phyloP scores from a whole-genome alignment of 1,140 invertebrate species.

The Papilio polytes region DNA sequence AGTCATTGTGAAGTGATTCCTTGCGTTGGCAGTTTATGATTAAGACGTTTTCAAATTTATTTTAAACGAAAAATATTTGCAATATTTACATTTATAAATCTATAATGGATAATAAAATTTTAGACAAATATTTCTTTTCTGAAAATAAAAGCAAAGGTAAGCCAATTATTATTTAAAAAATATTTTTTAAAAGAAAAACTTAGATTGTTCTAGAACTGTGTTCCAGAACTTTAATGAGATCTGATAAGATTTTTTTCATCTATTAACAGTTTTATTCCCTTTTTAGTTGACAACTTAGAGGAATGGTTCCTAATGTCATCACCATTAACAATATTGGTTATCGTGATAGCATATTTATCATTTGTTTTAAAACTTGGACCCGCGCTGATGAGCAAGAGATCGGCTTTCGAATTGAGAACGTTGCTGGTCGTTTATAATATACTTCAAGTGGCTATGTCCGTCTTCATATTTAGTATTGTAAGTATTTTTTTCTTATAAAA shows the following conservation, averaged over 20 bases:
- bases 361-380: slow-evolving; percentile 86
- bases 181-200: not conserved
- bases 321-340: slow-evolving; percentile 84
- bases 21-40: too few species aligned
- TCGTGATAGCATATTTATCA: slow-evolving; percentile 83
- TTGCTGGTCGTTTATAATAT: slow-evolving; percentile 77
- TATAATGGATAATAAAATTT: not conserved
- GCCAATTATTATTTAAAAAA: not conserved
- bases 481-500: not conserved
- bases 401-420: slow-evolving; percentile 84
- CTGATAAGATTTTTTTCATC: not conserved
- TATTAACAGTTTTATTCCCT: not conserved
- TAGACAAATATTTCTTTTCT: not conserved
- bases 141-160: slow-evolving; percentile 7
- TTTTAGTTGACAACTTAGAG: slow-evolving; percentile 3
- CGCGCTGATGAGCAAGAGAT: slow-evolving; percentile 85
- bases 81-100: not conserved
- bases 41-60: not conserved
- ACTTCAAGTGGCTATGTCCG: slow-evolving; percentile 40
- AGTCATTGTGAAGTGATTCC: too few species aligned
- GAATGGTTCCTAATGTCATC: slow-evolving; percentile 83
- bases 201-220: too few species aligned
- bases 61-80: not conserved
- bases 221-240: too few species aligned
- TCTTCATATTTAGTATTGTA: slow-evolving; percentile 37